A percentile compares a stretch with the other conserved stretches of the same genome.
Conservation (phyloP, 2,113 vertebrate genomes). For the Tupaia tana region DNA sequence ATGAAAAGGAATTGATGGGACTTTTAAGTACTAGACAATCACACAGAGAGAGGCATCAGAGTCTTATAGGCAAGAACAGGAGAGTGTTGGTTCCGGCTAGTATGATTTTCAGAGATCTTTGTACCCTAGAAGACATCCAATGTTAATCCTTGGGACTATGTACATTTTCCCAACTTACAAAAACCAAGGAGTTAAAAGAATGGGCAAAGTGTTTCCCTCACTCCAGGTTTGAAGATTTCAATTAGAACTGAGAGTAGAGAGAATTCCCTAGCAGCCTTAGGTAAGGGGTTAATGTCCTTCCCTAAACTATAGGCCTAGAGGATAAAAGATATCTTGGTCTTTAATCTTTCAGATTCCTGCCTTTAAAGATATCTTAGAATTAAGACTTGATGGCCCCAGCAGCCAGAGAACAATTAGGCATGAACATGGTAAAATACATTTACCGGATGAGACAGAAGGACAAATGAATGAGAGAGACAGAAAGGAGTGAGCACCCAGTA, state of each 20-base stretch:
- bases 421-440: neutral
- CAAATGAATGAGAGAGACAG: neutral
- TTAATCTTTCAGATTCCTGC: neutral
- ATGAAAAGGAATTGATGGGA: neutral
- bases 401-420: conserved; percentile 30
- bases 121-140: neutral
- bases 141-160: neutral
- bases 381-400: neutral
- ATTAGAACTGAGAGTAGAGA: neutral
- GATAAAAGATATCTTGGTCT: neutral
- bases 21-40: neutral
- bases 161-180: neutral
- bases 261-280: neutral
- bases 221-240: neutral
- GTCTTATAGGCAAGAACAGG: neutral
- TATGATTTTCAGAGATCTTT: neutral
- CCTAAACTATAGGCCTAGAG: neutral
- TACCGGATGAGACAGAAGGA: neutral
- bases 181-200: neutral
- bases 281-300: neutral
- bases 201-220: neutral
- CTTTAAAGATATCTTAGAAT: neutral
- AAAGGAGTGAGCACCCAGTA: neutral
- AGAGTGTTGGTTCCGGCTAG: neutral
- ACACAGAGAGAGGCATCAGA: neutral